These are phyloP conservation scores for Drosophila ustulata DNA, from an alignment of 2,888 invertebrate genomes.

Conservation along the genomic window DNA sequence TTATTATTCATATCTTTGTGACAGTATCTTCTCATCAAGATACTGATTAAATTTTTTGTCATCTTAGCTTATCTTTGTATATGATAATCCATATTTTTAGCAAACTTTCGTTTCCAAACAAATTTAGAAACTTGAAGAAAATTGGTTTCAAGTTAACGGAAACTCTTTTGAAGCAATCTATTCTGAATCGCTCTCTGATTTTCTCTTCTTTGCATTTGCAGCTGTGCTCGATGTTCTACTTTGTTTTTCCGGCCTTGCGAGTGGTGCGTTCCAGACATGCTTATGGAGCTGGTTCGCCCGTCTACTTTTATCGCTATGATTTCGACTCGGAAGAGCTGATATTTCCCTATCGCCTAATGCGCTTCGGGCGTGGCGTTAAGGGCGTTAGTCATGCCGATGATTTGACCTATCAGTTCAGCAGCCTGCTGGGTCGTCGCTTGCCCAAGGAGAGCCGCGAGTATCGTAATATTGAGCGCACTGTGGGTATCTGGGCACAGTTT, in stretches of 20 bases:
- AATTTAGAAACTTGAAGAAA: no score
- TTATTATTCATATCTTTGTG: no score
- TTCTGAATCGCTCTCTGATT: background rate
- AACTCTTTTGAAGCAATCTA: background rate
- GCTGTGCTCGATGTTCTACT: constrained; percentile 74
- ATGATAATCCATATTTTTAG: no score
- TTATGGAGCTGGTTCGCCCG: constrained; percentile 77
- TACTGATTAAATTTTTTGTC: no score
- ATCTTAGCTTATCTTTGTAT: no score
- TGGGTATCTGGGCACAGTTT: constrained; percentile 82
- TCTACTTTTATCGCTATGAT: constrained; percentile 83
- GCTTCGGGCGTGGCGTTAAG: constrained; percentile 79
- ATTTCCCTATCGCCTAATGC: constrained; percentile 78
- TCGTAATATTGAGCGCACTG: constrained; percentile 80
- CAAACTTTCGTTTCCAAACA: no score
- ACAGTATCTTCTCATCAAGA: no score
- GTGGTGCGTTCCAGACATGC: constrained; percentile 77
- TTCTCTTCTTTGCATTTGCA: constrained; percentile 36
- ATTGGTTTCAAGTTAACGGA: background rate
- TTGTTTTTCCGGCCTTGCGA: constrained; percentile 73
- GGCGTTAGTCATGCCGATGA: constrained; percentile 84
- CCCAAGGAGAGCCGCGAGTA: constrained; percentile 79
- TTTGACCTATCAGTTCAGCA: constrained; percentile 80
- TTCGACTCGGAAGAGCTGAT: constrained; percentile 83
- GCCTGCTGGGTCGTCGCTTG: constrained; percentile 66